phyloP scores from a whole-genome alignment of 2,888 invertebrate genomes.

The Cheilosia vulpina region DNA sequence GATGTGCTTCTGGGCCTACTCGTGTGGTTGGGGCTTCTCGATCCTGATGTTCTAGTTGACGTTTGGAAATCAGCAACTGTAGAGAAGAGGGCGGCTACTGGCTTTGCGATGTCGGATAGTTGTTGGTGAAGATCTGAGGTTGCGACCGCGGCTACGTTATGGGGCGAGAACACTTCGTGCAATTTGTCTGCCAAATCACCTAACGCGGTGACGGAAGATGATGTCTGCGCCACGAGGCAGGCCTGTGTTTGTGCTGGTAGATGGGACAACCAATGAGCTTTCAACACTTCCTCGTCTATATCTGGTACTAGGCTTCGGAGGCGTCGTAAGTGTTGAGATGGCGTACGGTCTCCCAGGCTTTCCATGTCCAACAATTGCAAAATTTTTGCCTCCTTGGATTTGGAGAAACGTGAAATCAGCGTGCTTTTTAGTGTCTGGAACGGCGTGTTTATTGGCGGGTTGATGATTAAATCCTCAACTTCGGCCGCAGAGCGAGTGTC shows the following conservation, averaged over 20 bases:
- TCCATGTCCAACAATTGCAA: constrained; percentile 36
- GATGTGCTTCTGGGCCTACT: no score
- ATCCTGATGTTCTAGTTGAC: no score
- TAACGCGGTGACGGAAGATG: background rate
- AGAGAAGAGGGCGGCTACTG: no score
- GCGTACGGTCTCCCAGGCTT: constrained; percentile 41
- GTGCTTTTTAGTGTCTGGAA: no score
- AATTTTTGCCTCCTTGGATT: constrained; percentile 34
- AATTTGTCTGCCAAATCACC: constrained; percentile 9
- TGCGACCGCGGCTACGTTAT: background rate
- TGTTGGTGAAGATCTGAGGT: no score
- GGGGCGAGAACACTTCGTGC: constrained; percentile 4
- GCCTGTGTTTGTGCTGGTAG: constrained; percentile 3
- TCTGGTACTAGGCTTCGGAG: no score
- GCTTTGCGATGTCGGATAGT: no score
- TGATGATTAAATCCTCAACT: no score
- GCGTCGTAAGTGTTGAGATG: constrained; percentile 37
- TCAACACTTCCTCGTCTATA: background rate
- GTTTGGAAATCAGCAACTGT: no score
- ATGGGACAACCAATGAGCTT: background rate
- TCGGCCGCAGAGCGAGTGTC: constrained; percentile 31
- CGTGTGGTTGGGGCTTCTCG: no score
- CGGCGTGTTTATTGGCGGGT: no score
- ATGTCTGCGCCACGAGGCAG: constrained; percentile 1
- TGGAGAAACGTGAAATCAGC: constrained; percentile 29